Evolutionary conservation across 2,888 invertebrate genomes (phyloP).

Genomic region (Pycnomerus fuliginosus): DNA sequence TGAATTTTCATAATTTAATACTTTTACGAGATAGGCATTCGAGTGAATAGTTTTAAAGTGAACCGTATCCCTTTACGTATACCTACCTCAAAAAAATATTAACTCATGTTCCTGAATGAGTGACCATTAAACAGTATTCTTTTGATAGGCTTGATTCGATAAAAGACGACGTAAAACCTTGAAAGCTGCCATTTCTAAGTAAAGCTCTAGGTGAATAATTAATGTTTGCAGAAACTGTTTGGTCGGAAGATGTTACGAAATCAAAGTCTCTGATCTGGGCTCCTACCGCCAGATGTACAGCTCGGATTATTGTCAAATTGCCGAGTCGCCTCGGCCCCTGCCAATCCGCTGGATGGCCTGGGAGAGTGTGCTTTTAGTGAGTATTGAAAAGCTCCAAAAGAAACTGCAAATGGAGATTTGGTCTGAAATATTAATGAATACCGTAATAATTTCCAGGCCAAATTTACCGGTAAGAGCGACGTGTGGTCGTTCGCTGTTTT

Average conservation of each 20-base stretch:
- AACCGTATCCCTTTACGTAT: no score
- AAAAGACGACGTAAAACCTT: constrained; percentile 5
- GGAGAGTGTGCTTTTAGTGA: constrained; percentile 77
- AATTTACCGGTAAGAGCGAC: constrained; percentile 80
- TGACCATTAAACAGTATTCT: no score
- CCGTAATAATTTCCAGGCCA: constrained; percentile 64
- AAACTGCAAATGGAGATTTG: no score
- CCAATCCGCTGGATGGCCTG: constrained; percentile 89
- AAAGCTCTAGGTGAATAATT: constrained; percentile 6
- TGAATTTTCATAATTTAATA: no score
- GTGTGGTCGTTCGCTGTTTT: constrained; percentile 89
- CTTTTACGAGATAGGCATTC: no score
- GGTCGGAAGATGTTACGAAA: constrained; percentile 70
- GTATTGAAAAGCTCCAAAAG: no score
- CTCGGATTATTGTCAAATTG: constrained; percentile 77
- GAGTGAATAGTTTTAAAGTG: no score
- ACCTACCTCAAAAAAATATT: no score
- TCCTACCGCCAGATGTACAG: constrained; percentile 69
- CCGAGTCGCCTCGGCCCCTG: constrained; percentile 67
- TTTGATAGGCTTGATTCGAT: no score
- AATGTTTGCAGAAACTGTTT: constrained; percentile 69
- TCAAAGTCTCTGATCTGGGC: constrained; percentile 76
- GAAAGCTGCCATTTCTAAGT: constrained; percentile 2
- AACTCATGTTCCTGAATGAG: no score
- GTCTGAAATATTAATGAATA: no score